Evolutionary conservation across 2,113 vertebrate genomes (phyloP).

Genomic region (Petrocephalus zakoni): DNA sequence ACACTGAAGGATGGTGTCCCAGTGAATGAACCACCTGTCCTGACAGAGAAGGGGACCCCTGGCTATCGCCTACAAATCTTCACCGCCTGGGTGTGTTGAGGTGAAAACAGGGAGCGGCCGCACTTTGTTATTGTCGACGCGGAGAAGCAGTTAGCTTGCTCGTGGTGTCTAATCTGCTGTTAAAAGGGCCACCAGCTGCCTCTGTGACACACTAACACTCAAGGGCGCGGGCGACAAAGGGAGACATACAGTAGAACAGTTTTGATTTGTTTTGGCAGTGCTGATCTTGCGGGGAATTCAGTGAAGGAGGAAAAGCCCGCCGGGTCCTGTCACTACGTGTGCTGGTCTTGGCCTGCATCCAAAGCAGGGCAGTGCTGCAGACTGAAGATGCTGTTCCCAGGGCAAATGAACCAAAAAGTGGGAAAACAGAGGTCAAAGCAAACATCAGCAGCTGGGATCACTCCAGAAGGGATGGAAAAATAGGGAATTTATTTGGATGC

Average conservation of each 20-base stretch:
- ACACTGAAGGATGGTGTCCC: background rate
- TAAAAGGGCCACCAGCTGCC: background rate
- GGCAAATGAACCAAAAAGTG: background rate
- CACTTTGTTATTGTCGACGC: background rate
- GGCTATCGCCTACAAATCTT: background rate
- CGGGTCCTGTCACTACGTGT: background rate
- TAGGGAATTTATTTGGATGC: background rate
- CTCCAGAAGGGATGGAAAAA: background rate
- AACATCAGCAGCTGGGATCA: background rate
- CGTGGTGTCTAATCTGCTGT: background rate
- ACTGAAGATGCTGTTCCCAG: background rate
- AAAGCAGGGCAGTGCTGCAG: background rate
- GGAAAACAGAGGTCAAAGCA: background rate
- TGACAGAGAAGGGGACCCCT: background rate
- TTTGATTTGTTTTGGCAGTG: conserved; percentile 30
- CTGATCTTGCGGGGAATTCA: conserved; percentile 18
- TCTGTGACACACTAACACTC: background rate
- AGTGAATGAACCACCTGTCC: background rate
- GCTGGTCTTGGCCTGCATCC: background rate
- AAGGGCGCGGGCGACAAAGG: background rate
- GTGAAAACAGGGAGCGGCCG: conserved; percentile 32
- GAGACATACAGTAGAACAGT: conserved; percentile 33
- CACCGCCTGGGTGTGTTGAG: conserved; percentile 33
- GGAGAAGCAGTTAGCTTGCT: background rate
- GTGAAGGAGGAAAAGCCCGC: background rate